These are phyloP conservation scores for Halesus radiatus DNA, from an alignment of 1,140 invertebrate species.

Conservation along the genomic window DNA sequence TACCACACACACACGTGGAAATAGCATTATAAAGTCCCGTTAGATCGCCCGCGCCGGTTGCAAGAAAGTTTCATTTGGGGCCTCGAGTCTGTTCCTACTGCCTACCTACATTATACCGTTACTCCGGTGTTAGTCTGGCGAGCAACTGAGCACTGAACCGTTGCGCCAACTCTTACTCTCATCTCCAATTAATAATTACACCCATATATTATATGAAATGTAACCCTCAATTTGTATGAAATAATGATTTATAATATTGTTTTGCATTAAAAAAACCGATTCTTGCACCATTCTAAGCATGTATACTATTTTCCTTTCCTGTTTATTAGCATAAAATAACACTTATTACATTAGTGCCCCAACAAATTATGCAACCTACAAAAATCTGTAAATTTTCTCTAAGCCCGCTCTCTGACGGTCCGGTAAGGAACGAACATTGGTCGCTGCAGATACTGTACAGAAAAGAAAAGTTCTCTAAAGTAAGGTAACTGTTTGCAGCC, in stretches of 20 bases:
- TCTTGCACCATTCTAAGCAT: too few species aligned
- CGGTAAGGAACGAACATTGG: too few species aligned
- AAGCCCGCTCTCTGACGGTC: too few species aligned
- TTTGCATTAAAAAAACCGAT: too few species aligned
- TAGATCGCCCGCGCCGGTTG: background rate
- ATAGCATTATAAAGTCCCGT: background rate
- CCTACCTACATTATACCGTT: background rate
- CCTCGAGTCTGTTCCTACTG: background rate
- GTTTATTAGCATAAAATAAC: too few species aligned
- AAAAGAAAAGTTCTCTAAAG: too few species aligned
- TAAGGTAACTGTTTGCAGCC: too few species aligned
- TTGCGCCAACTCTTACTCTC: conserved; percentile 12
- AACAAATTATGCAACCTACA: too few species aligned
- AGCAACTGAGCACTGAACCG: background rate
- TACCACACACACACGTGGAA: background rate
- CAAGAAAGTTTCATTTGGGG: conserved; percentile 28
- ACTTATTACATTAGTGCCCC: too few species aligned
- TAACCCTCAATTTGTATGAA: background rate
- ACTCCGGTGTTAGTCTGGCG: background rate
- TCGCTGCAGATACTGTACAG: too few species aligned
- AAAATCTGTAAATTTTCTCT: too few species aligned
- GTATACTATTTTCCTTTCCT: too few species aligned
- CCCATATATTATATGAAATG: background rate
- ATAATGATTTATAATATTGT: background rate
- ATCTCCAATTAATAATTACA: background rate